phyloP scores from a whole-genome alignment of 2,888 invertebrate genomes.

The Stenodema calcarata region DNA sequence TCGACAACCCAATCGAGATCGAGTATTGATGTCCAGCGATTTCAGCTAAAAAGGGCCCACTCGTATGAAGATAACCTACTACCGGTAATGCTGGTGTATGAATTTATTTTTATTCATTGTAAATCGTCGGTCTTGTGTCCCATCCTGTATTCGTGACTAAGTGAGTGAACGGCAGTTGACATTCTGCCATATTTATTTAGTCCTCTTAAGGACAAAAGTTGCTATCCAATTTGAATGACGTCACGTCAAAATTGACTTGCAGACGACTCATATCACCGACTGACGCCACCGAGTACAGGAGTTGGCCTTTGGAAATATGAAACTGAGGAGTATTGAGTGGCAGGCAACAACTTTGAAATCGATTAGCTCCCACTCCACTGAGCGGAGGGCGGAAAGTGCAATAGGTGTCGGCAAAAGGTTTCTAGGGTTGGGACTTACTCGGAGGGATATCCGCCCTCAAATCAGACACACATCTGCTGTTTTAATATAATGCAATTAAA shows the following conservation, averaged over 20 bases:
- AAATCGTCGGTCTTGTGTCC: too few relatives aligned
- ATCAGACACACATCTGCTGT: conserved; percentile 51
- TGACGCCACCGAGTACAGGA: not conserved
- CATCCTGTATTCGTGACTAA: too few relatives aligned
- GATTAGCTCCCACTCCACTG: not conserved
- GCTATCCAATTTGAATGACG: not conserved
- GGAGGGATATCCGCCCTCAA: not conserved
- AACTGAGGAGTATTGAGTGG: conserved; percentile 5
- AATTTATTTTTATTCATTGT: too few relatives aligned
- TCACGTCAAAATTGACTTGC: not conserved
- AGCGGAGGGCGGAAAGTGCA: not conserved
- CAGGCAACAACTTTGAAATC: conserved; percentile 11
- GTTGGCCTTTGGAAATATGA: not conserved
- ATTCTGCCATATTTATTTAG: too few relatives aligned
- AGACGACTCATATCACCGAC: not conserved
- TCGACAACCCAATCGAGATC: too few relatives aligned
- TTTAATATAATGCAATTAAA: conserved; percentile 55
- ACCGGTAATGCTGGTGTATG: too few relatives aligned
- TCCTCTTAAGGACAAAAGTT: not conserved
- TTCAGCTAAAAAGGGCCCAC: too few relatives aligned
- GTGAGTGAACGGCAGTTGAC: too few relatives aligned
- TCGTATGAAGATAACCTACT: too few relatives aligned
- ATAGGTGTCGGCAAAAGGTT: not conserved
- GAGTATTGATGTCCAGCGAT: too few relatives aligned
- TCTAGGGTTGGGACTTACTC: not conserved